Percentiles rank a stretch among this genome's conserved stretches.
Conservation (phyloP, 2,797 vertebrate genomes). For the Eulemur coronatus region DNA sequence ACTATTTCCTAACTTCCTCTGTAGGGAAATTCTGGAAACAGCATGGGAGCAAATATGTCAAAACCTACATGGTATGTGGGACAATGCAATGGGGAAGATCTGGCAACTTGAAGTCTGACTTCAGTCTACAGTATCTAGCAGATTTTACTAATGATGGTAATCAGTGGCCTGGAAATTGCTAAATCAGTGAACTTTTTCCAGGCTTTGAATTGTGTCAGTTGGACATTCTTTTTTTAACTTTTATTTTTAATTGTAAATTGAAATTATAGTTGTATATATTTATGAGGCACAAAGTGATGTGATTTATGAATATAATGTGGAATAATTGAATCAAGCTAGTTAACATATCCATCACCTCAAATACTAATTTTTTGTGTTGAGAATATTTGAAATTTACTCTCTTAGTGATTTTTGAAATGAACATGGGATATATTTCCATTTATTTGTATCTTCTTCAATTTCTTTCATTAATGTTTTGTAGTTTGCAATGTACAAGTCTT, state of each 20-base stretch:
- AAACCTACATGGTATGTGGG: neutral
- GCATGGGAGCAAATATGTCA: neutral
- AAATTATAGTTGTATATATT: neutral
- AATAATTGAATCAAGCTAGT: neutral
- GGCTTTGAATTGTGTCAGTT: neutral
- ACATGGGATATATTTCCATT: neutral
- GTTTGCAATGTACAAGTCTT: neutral
- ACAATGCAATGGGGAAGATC: neutral
- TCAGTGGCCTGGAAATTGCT: neutral
- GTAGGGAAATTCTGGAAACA: neutral
- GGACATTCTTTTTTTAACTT: neutral
- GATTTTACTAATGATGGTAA: neutral
- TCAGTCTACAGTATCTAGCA: neutral
- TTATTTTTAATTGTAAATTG: neutral
- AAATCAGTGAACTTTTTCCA: neutral
- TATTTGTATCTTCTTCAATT: neutral
- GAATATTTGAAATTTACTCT: neutral
- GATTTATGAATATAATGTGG: neutral
- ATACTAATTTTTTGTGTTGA: neutral
- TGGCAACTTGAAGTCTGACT: neutral
- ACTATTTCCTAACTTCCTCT: neutral
- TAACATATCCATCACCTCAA: neutral
- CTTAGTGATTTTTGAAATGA: neutral
- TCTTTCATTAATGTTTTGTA: neutral
- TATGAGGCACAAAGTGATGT: neutral